Percentiles rank a stretch among this genome's conserved stretches.
phyloP scores from a whole-genome alignment of 2,113 vertebrate species.

The Mustela nigripes region DNA sequence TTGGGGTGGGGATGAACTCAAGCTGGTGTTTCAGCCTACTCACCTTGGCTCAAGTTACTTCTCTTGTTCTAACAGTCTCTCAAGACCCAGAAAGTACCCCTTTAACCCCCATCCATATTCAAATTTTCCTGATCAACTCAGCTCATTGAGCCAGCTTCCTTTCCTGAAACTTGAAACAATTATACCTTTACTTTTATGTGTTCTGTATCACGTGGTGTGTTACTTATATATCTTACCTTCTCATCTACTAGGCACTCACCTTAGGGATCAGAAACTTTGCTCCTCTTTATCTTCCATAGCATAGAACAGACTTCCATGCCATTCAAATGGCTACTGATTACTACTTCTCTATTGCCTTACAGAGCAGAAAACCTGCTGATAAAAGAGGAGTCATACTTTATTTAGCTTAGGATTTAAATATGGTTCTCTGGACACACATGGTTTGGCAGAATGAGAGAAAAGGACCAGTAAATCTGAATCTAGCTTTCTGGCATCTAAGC shows the following conservation, averaged over 20 bases:
- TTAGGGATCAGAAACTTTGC: not conserved
- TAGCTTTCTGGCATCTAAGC: not conserved
- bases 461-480: not conserved
- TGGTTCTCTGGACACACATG: not conserved
- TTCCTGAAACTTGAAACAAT: not conserved
- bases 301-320: not conserved
- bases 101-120: not conserved
- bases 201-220: not conserved
- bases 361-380: not conserved
- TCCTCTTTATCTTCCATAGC: not conserved
- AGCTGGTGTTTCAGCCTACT: not conserved
- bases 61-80: not conserved
- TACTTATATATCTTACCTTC: not conserved
- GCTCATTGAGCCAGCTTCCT: not conserved
- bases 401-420: not conserved
- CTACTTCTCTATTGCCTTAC: not conserved
- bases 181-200: not conserved
- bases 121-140: not conserved
- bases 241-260: not conserved
- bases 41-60: not conserved
- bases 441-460: not conserved
- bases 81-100: not conserved
- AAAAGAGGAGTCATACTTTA: not conserved
- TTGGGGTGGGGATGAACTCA: not conserved
- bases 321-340: not conserved